These are phyloP conservation scores for Serranus cabrilla DNA, from an alignment of 2,797 vertebrate species.

Conservation along the genomic window DNA sequence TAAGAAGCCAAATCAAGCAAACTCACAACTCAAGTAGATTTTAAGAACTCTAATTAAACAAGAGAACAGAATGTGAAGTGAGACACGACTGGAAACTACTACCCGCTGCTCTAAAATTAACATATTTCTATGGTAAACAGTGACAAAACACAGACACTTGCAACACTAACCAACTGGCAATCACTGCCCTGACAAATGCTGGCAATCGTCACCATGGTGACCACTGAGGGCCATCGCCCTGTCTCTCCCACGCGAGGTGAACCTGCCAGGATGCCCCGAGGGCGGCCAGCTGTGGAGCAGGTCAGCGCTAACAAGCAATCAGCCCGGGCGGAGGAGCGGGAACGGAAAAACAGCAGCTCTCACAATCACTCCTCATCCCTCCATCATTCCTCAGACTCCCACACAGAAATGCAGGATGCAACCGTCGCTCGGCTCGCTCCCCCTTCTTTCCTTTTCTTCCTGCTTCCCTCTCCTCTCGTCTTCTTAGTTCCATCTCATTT, in stretches of 20 bases:
- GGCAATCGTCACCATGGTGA: constrained; percentile 64
- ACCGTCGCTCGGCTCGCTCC: constrained; percentile 19
- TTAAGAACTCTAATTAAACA: constrained; percentile 39
- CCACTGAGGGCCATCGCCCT: constrained; percentile 61
- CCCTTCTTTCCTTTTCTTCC: not conserved
- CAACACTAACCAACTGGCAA: constrained; percentile 59
- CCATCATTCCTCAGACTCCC: constrained; percentile 70
- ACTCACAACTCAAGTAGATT: constrained; percentile 33
- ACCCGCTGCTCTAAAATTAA: constrained; percentile 55
- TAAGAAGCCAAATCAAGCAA: constrained; percentile 40
- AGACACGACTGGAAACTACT: constrained; percentile 40
- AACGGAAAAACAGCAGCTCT: constrained; percentile 68
- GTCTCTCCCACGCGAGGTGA: constrained; percentile 66
- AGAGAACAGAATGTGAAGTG: constrained; percentile 40
- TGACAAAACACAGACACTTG: constrained; percentile 66
- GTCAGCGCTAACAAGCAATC: constrained; percentile 79
- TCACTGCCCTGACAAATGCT: constrained; percentile 54
- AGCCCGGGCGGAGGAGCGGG: constrained; percentile 58
- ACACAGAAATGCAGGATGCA: constrained; percentile 66
- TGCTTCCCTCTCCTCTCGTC: constrained; percentile 1
- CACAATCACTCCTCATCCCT: constrained; percentile 56
- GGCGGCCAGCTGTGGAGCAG: constrained; percentile 74
- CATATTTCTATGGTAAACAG: constrained; percentile 43
- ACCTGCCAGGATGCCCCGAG: constrained; percentile 72
- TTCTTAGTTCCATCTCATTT: constrained; percentile 49